Base-by-base conservation (phyloP, 64 coral and sea anemone species). In the Montipora cactus region DNA sequence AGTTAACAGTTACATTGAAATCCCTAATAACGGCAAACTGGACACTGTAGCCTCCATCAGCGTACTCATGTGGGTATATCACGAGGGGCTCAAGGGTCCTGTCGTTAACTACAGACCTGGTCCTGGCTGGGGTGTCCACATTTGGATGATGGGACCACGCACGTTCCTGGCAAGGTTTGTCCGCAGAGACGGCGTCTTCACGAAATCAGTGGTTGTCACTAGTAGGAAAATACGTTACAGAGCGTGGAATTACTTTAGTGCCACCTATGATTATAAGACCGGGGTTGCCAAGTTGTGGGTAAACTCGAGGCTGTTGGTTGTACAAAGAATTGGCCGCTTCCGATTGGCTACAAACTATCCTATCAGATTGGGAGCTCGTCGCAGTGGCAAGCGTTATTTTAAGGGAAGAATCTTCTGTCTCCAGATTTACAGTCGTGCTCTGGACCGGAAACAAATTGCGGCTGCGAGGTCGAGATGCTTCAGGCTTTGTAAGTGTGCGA, bases 211-310 rank as follows among this genome's bases (percentile, higher is more conserved):
- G 44, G 18, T 82, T 16, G 75, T 77, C 20, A 79, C 75, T 3
- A 81, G 84, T 16, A 86, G 92, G 62, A 79, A 68, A 37, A 76
- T 97, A 77, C 83, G 57, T 0, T 91, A 94, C 83, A 89, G 47
- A 51, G 89, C 84, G 13, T 97, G 96, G 96, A 97, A 91, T 66
- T 97, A 92, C 48, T 73, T 97, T 19, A 93, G 83, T 72, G 89
- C 89, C 53, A 95, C 89, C 2, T 97, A 97, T 50, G 88, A 95
- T 59, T 92, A 92, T 73, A 89, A 81, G 52, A 92, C 93, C 10
- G 93, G 96, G 25, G 83, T 81, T 74, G 93, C 93, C 9, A 97
- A 97, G 67, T 88, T 97, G 16, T 97, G 93, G 96, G 83, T 97
- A 47, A 97, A 97, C 71, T 94, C 89, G 6, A 97, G 75, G 64